phyloP scores from a whole-genome alignment of 2,888 invertebrate species.

The Pseudococcus jackbeardsleyi region DNA sequence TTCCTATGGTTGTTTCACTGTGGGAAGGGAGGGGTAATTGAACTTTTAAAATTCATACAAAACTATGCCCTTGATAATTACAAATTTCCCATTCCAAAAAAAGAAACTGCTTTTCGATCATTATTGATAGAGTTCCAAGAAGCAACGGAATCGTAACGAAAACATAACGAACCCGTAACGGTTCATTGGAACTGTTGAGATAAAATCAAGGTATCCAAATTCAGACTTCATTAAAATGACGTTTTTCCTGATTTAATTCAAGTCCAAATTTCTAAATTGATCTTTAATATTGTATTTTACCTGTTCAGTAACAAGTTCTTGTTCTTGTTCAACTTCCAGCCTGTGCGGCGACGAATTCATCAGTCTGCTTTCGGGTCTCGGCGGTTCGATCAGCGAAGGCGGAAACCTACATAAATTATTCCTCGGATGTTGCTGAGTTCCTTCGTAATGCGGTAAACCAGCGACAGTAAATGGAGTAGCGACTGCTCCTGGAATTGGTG shows the following conservation, averaged over 20 bases:
- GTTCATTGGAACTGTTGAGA: too few species aligned
- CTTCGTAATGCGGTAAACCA: conserved; percentile 65
- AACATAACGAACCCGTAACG: too few species aligned
- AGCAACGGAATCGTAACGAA: too few species aligned
- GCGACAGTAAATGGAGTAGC: conserved; percentile 65
- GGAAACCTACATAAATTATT: conserved; percentile 66
- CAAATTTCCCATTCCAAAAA: too few species aligned
- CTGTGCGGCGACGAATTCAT: conserved; percentile 65
- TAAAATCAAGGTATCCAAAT: too few species aligned
- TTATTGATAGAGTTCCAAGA: too few species aligned
- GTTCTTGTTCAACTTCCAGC: conserved; percentile 67
- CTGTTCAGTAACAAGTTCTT: conserved; percentile 66
- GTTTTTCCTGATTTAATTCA: not conserved
- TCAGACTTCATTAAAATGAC: too few species aligned
- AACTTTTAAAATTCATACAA: too few species aligned
- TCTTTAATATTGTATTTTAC: conserved; percentile 54
- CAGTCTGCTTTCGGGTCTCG: conserved; percentile 10
- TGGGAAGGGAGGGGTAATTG: too few species aligned
- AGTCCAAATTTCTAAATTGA: not conserved
- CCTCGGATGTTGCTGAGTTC: conserved; percentile 61
- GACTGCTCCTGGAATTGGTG: conserved; percentile 60
- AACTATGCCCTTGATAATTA: too few species aligned
- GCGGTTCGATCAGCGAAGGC: conserved; percentile 58
- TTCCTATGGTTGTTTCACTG: too few species aligned
- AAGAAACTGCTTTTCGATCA: too few species aligned